phyloP scores from a whole-genome alignment of 1,140 invertebrate species.

The Propsilocerus akamusi region DNA sequence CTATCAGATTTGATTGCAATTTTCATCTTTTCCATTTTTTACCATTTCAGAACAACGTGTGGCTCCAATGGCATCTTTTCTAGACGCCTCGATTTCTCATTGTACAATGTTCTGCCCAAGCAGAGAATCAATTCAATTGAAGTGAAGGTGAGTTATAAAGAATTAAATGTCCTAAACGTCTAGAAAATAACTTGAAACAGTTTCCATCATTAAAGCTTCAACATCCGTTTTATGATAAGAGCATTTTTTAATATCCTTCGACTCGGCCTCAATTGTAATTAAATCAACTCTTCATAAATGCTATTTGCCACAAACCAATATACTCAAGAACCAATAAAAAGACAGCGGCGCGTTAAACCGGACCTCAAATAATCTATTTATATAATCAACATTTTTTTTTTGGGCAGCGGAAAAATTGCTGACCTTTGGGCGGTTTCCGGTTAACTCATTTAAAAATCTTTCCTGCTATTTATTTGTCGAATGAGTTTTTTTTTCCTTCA shows the following conservation, averaged over 20 bases:
- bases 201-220: neutral
- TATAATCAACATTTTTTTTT: no score
- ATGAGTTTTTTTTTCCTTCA: neutral
- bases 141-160: constrained; percentile 91
- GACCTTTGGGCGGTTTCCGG: no score
- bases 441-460: no score
- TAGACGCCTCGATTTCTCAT: constrained; percentile 79
- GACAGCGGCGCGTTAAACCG: no score
- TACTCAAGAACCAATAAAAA: no score
- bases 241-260: no score
- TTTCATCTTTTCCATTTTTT: constrained; percentile 12
- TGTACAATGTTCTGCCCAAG: constrained; percentile 82
- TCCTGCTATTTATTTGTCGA: neutral
- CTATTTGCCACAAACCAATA: neutral
- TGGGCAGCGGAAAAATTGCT: no score
- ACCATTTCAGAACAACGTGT: constrained; percentile 56
- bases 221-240: no score
- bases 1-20: constrained; percentile 5
- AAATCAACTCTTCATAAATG: neutral
- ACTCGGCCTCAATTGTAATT: no score
- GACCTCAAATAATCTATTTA: no score
- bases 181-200: neutral
- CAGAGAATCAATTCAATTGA: constrained; percentile 96
- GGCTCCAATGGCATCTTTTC: constrained; percentile 80
- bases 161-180: neutral